Percentiles rank a stretch among this genome's conserved stretches.
Evolutionary conservation across 2,113 vertebrate species (phyloP).

Genomic region (Oncorhynchus kisutch): DNA sequence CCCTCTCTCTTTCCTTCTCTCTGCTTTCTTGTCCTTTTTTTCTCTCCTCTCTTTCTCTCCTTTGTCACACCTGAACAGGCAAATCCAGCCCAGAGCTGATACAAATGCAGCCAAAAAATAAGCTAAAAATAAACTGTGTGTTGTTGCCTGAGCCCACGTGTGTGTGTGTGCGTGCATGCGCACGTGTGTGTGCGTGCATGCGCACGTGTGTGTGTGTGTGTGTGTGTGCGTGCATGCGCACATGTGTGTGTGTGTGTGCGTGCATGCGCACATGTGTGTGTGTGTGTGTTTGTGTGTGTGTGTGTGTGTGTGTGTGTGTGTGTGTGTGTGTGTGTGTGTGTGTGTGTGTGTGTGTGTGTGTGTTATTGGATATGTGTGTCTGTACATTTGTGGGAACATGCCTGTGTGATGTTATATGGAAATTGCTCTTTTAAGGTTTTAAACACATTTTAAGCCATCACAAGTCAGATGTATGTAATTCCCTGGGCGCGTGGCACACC

Average conservation of each 20-base stretch:
- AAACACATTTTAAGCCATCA: constrained; percentile 79
- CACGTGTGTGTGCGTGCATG: neutral
- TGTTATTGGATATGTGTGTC: constrained; percentile 16
- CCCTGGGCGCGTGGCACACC: constrained; percentile 74
- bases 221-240: too few species aligned
- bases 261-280: too few species aligned
- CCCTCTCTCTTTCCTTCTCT: neutral
- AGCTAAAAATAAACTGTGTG: constrained; percentile 46
- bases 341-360: neutral
- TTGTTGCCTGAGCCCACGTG: constrained; percentile 11
- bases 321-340: neutral
- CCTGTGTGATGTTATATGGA: constrained; percentile 58
- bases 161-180: neutral
- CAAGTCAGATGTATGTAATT: constrained; percentile 85
- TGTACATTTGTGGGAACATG: constrained; percentile 30
- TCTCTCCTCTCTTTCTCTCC: constrained; percentile 18
- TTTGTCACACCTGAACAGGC: constrained; percentile 45
- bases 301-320: neutral
- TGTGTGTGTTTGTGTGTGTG: constrained; percentile 18
- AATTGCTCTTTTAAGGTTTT: constrained; percentile 75
- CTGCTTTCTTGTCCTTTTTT: neutral
- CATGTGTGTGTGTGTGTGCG: constrained; percentile 4
- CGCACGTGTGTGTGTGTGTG: constrained; percentile 5
- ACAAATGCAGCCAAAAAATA: constrained; percentile 39
- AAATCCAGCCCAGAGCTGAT: constrained; percentile 46